Evolutionary conservation across 2,797 vertebrate species (phyloP), one percentile per base, ranked within the genome.

Genomic region (Gadopsis bispinosus): DNA sequence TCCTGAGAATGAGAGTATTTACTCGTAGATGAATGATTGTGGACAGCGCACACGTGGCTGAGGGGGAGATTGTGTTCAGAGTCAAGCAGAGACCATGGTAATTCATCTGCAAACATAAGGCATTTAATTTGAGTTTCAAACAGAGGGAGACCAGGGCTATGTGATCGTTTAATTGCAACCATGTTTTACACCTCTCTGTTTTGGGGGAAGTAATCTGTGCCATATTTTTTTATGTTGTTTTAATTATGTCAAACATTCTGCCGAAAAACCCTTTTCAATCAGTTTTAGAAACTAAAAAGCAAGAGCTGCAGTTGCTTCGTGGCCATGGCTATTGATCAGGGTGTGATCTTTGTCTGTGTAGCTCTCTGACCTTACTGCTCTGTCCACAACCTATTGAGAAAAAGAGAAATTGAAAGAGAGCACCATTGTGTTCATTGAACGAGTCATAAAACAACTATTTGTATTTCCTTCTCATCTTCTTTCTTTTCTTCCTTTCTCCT

Each of bases 371-470:
- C 82, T 73, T 11, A 73, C 39, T 82, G 61, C 64, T 61, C 41
- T 64, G 69, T 75, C 75, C 3, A 47, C 33, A 63, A 62, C 37
- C 68, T 33, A n/a, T 62, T 79, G 62, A 79, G 48, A 58, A n/a
- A 61, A 55, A 84, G 41, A 83, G 51, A 53, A 69, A 68, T 69
- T 72, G 64, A 85, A 68, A 50, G 69, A 50, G 66, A 81, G 41
- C 63, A 73, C 88, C 90, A 81, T 81, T 82, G 47, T 59, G 60
- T 41, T 75, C 64, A 88, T 79, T 76, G 85, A 81, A 71, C 58
- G 3, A 14, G 61, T 63, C 63, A 74, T 85, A 83, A 88, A 88
- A 69, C 69, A 74, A 63, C 66, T 73, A 63, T 75, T 83, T 84
- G 62, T 71, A 77, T 89, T 84, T 80, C 53, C 69, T 51, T 63